Evolutionary conservation across 2,888 invertebrate genomes (phyloP).

Genomic region (Barypeithes pellucidus): DNA sequence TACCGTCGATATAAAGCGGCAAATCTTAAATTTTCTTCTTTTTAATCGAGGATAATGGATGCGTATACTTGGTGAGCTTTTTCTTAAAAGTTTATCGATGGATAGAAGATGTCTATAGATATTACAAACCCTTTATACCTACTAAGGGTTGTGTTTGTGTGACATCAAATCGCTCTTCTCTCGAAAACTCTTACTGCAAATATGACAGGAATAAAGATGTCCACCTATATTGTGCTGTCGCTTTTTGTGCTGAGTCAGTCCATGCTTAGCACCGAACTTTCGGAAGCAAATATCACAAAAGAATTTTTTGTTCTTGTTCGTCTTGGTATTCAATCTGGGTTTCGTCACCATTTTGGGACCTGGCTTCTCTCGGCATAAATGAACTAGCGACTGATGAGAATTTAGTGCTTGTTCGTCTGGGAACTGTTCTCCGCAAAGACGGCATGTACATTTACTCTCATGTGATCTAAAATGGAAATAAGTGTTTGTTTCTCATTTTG

Average conservation of each 20-base stretch:
- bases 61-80: not conserved
- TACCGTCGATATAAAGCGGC: not conserved
- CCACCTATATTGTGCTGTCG: conserved; percentile 87
- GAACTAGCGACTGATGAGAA: conserved; percentile 36
- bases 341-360: conserved; percentile 1
- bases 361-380: conserved; percentile 39
- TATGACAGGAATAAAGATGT: conserved; percentile 85
- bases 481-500: too few species aligned
- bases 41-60: not conserved
- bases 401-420: conserved; percentile 35
- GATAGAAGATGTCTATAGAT: not conserved
- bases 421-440: conserved; percentile 47
- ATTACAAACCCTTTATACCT: not conserved
- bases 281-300: conserved; percentile 86
- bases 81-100: not conserved
- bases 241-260: conserved; percentile 85
- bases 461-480: conserved; percentile 72
- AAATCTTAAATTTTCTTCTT: not conserved
- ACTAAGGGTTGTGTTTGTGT: conserved; percentile 76
- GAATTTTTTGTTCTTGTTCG: conserved; percentile 48
- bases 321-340: conserved; percentile 65
- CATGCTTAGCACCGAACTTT: conserved; percentile 88
- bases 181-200: conserved; percentile 89
- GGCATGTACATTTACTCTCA: conserved; percentile 74
- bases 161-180: conserved; percentile 89